Percentiles rank a stretch among this genome's conserved stretches.
These are phyloP conservation scores for Desmodus rotundus DNA, from an alignment of 2,113 vertebrate genomes.

Conservation along the genomic window DNA sequence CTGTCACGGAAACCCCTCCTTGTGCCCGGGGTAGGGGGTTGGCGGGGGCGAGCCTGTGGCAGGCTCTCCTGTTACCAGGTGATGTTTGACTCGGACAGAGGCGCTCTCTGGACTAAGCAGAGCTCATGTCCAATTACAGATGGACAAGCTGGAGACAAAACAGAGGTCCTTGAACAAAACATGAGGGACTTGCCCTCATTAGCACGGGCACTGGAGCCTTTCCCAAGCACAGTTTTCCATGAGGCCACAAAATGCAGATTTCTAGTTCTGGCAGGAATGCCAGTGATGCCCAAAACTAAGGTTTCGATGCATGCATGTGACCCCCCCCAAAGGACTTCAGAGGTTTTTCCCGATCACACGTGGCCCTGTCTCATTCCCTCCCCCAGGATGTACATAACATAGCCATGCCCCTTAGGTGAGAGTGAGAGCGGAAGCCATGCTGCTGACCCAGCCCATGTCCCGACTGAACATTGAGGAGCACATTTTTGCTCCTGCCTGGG, in stretches of 20 bases:
- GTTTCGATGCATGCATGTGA: not conserved
- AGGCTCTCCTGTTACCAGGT: not conserved
- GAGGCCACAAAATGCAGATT: not conserved
- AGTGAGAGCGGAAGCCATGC: not conserved
- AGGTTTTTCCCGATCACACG: not conserved
- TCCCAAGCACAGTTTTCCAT: not conserved
- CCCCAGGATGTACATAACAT: not conserved
- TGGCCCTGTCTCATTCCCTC: not conserved
- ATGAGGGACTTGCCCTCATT: constrained; percentile 60
- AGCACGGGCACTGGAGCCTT: constrained; percentile 35
- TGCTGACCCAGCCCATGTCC: not conserved
- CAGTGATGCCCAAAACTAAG: not conserved
- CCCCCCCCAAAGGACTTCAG: not conserved
- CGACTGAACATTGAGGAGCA: not conserved
- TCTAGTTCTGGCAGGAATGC: not conserved
- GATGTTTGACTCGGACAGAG: not conserved
- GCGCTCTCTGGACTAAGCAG: not conserved
- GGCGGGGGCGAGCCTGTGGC: not conserved
- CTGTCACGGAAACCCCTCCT: not conserved
- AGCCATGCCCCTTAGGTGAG: not conserved
- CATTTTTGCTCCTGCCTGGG: not conserved
- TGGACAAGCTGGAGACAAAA: constrained; percentile 65
- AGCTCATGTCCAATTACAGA: constrained; percentile 74
- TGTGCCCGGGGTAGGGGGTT: not conserved
- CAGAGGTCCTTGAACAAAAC: constrained; percentile 58